phyloP scores from a whole-genome alignment of 2,113 vertebrate genomes.

The Eurypyga helias region DNA sequence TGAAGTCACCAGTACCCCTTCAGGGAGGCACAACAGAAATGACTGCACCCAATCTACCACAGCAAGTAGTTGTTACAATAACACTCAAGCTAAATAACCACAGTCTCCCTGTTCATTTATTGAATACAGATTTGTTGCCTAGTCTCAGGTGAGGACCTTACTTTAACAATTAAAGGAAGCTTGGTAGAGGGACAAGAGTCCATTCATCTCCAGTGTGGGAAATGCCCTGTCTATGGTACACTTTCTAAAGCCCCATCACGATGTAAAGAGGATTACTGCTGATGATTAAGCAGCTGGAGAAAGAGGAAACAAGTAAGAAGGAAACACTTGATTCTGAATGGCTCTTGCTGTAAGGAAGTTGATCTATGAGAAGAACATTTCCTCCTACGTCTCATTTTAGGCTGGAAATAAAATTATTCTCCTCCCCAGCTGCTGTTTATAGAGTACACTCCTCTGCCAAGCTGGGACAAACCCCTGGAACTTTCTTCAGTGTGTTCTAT shows the following conservation, averaged over 20 bases:
- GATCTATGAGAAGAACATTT: background rate
- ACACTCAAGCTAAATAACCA: background rate
- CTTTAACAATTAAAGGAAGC: background rate
- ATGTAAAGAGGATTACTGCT: background rate
- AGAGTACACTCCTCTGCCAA: background rate
- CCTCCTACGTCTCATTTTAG: background rate
- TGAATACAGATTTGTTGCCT: background rate
- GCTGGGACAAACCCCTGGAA: accelerated
- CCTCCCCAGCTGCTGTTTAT: background rate
- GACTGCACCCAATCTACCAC: background rate
- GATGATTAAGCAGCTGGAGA: background rate
- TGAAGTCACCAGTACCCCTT: background rate
- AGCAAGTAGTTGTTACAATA: background rate
- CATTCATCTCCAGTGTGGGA: background rate
- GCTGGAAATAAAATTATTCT: background rate
- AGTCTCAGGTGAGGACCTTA: background rate
- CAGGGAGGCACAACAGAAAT: background rate
- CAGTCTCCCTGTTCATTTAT: background rate
- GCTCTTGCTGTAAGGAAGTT: background rate
- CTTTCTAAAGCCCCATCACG: background rate
- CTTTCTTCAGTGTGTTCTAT: background rate
- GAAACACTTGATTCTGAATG: background rate
- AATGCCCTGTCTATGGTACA: background rate
- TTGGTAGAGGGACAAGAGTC: background rate
- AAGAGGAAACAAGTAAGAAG: background rate